Conservation (phyloP, 2,113 vertebrate genomes). For the Bos indicus region DNA sequence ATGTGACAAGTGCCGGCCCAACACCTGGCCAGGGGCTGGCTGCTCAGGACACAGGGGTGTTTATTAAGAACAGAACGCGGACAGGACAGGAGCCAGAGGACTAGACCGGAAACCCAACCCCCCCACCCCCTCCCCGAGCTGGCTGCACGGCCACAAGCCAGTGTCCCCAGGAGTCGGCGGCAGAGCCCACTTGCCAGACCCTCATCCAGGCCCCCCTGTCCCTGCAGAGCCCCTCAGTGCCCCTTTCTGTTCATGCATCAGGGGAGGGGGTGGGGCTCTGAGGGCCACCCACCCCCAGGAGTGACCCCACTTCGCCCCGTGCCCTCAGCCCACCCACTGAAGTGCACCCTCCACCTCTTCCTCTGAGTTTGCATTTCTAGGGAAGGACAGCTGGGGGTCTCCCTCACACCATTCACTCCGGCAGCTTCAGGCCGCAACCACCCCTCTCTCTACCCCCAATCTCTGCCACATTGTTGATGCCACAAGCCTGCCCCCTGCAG, state of each 20-base stretch:
- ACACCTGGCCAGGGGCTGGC: rapidly evolving
- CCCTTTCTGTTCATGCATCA: background rate
- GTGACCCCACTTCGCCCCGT: rapidly evolving
- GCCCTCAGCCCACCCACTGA: rapidly evolving
- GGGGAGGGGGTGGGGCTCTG: rapidly evolving
- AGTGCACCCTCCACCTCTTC: rapidly evolving
- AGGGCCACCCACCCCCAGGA: background rate
- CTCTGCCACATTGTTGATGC: rapidly evolving
- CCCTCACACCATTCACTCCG: rapidly evolving
- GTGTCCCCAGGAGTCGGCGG: rapidly evolving
- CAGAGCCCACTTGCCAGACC: rapidly evolving
- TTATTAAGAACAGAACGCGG: rapidly evolving
- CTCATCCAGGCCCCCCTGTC: background rate
- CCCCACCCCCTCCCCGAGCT: background rate
- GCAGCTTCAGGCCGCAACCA: rapidly evolving
- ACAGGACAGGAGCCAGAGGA: rapidly evolving
- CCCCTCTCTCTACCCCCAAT: background rate
- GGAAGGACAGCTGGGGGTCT: background rate
- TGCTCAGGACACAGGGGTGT: background rate
- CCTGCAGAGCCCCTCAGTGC: rapidly evolving
- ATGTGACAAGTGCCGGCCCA: rapidly evolving
- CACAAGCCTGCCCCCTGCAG: background rate
- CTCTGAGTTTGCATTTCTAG: background rate
- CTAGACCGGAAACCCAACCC: rapidly evolving
- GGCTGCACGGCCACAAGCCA: background rate